Evolutionary conservation across 2,113 vertebrate genomes (phyloP).

Genomic region (Prinia subflava): DNA sequence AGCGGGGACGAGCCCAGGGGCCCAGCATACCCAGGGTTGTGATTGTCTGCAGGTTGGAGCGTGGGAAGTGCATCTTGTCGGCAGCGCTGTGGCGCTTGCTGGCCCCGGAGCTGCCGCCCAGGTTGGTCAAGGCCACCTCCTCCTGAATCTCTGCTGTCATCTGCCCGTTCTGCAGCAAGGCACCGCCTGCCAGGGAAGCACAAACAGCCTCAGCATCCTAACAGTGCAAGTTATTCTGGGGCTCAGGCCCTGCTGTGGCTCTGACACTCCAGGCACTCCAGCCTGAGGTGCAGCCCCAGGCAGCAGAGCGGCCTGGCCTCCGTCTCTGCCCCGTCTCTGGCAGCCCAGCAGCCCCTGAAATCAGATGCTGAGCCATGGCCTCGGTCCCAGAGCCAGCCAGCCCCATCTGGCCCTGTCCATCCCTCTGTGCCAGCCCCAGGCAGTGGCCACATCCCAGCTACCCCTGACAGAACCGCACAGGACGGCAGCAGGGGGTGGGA

Average conservation of each 20-base stretch:
- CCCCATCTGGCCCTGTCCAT: slow-evolving; percentile 30
- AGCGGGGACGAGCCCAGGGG: neutral
- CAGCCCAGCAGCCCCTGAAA: slow-evolving; percentile 6
- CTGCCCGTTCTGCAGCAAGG: slow-evolving; percentile 90
- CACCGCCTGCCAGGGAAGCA: slow-evolving; percentile 73
- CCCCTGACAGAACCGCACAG: neutral
- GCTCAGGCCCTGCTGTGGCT: neutral
- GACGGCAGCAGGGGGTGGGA: neutral
- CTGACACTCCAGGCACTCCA: neutral
- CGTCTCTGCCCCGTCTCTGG: neutral
- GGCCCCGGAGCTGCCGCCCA: slow-evolving; percentile 77
- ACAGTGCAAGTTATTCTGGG: neutral
- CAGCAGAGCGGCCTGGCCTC: neutral
- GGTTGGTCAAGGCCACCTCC: slow-evolving; percentile 88
- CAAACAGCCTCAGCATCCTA: neutral
- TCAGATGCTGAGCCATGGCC: slow-evolving; percentile 26
- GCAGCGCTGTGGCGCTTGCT: slow-evolving; percentile 88
- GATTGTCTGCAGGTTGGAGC: slow-evolving; percentile 88
- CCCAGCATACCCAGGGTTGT: slow-evolving; percentile 86
- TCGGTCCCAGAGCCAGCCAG: neutral
- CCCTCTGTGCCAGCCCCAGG: neutral
- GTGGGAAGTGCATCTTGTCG: slow-evolving; percentile 88
- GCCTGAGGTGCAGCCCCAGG: neutral
- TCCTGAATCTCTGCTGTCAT: slow-evolving; percentile 91
- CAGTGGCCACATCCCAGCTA: too few species aligned